Percentiles rank a stretch among this genome's conserved stretches.
These are phyloP conservation scores for Phrynocephalus forsythii DNA, from an alignment of 2,797 vertebrate species.

Conservation along the genomic window DNA sequence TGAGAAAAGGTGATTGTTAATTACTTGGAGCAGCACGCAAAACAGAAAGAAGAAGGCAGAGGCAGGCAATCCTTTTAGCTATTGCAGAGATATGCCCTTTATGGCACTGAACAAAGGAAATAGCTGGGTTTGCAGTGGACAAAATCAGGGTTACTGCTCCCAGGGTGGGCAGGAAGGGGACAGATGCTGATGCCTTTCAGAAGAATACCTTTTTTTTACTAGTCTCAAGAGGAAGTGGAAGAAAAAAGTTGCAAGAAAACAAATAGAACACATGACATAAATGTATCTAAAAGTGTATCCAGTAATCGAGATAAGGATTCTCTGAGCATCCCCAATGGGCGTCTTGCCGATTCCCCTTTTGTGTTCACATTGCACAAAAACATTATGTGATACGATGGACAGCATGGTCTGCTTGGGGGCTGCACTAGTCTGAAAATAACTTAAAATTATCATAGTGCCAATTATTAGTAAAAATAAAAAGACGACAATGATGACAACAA, in stretches of 20 bases:
- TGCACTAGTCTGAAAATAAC: too few species aligned
- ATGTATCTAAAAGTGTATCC: background rate
- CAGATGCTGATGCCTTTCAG: background rate
- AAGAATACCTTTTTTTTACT: too few species aligned
- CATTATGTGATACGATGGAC: too few species aligned
- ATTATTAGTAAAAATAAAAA: too few species aligned
- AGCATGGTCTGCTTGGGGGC: too few species aligned
- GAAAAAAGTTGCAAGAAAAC: background rate
- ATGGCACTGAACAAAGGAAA: background rate
- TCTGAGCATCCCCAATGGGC: background rate
- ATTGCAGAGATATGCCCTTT: conserved; percentile 9
- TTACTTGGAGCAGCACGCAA: background rate
- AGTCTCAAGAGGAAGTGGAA: background rate
- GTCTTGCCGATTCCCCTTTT: background rate
- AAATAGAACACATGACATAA: background rate
- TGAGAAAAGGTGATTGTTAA: conserved; percentile 15
- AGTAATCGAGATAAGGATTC: background rate
- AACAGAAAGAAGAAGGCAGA: background rate
- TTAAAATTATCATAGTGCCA: too few species aligned
- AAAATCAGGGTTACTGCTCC: background rate
- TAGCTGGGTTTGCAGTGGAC: background rate
- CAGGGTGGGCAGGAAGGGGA: background rate
- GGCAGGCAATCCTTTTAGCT: background rate
- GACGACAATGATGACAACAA: too few species aligned
- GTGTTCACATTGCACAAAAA: too few species aligned